These are phyloP conservation scores for Nipponacmea schrenckii DNA, from an alignment of 2,888 invertebrate species.

Conservation along the genomic window DNA sequence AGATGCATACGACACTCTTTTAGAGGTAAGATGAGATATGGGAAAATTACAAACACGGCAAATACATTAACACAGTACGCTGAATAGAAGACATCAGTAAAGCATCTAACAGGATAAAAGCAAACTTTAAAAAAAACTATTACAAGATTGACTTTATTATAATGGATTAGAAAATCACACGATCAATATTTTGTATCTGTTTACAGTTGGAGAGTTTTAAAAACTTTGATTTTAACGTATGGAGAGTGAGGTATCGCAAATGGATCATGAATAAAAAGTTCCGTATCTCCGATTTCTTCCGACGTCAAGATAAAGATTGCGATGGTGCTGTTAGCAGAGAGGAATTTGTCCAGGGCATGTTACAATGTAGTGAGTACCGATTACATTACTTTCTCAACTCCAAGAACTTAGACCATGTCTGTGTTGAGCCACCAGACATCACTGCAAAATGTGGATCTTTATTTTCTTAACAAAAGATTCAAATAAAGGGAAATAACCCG, in stretches of 20 bases:
- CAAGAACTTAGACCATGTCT: neutral
- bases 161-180: too few relatives aligned
- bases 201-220: slow-evolving; percentile 66
- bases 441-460: too few relatives aligned
- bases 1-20: slow-evolving; percentile 62
- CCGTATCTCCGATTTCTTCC: slow-evolving; percentile 67
- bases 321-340: slow-evolving; percentile 62
- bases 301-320: slow-evolving; percentile 64
- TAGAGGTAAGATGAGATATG: slow-evolving; percentile 55
- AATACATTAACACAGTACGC: too few relatives aligned
- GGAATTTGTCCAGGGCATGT: slow-evolving; percentile 67
- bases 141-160: too few relatives aligned
- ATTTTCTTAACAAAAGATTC: too few relatives aligned
- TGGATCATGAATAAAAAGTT: slow-evolving; percentile 67
- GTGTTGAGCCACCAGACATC: neutral
- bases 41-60: too few relatives aligned
- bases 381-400: neutral
- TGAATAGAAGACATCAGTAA: too few relatives aligned
- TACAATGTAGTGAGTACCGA: slow-evolving; percentile 59
- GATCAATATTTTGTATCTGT: neutral
- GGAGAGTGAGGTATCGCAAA: slow-evolving; percentile 65
- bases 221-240: slow-evolving; percentile 67
- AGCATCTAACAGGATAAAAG: too few relatives aligned
- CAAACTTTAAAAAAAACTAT: too few relatives aligned
- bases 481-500: too few relatives aligned